Conservation (phyloP, 2,888 invertebrate species). For the Trimorus sp. region DNA sequence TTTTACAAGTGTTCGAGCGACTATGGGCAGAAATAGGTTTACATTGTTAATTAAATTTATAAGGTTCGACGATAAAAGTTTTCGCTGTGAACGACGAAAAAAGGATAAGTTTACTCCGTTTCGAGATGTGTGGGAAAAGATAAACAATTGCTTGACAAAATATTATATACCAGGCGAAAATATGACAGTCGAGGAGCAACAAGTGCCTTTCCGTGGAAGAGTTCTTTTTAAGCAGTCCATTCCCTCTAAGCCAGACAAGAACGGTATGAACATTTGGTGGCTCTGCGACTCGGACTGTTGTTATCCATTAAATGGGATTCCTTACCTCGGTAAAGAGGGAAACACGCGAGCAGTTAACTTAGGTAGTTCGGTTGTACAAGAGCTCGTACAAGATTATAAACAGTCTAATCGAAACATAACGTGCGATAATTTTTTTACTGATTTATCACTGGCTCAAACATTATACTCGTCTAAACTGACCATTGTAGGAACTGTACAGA, state of each 20-base stretch:
- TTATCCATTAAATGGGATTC: slow-evolving; percentile 23
- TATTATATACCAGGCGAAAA: slow-evolving; percentile 19
- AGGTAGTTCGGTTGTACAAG: slow-evolving; percentile 22
- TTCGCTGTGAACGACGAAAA: slow-evolving; percentile 26
- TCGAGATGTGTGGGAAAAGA: slow-evolving; percentile 13
- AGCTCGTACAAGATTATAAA: slow-evolving; percentile 19
- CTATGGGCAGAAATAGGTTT: slow-evolving; percentile 29
- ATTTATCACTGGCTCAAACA: slow-evolving; percentile 24
- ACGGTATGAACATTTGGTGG: slow-evolving; percentile 23
- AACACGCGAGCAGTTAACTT: slow-evolving; percentile 13
- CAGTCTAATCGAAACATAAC: slow-evolving; percentile 31
- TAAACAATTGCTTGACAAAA: slow-evolving; percentile 9
- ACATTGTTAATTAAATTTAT: slow-evolving; percentile 25
- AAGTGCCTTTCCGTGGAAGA: slow-evolving; percentile 26
- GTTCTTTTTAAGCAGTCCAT: slow-evolving; percentile 37
- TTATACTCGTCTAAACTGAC: slow-evolving; percentile 27
- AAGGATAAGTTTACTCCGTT: slow-evolving; percentile 27
- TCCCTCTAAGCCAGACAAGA: slow-evolving; percentile 31
- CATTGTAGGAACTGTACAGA: slow-evolving; percentile 34
- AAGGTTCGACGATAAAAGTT: slow-evolving; percentile 35
- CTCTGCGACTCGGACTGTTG: slow-evolving; percentile 9
- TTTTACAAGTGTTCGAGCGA: slow-evolving; percentile 29
- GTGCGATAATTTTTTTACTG: slow-evolving; percentile 35
- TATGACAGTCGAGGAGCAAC: slow-evolving; percentile 29
- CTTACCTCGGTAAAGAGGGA: slow-evolving; percentile 28